Evolutionary conservation across 2,113 vertebrate species (phyloP).

Genomic region (Seriola dumerili): DNA sequence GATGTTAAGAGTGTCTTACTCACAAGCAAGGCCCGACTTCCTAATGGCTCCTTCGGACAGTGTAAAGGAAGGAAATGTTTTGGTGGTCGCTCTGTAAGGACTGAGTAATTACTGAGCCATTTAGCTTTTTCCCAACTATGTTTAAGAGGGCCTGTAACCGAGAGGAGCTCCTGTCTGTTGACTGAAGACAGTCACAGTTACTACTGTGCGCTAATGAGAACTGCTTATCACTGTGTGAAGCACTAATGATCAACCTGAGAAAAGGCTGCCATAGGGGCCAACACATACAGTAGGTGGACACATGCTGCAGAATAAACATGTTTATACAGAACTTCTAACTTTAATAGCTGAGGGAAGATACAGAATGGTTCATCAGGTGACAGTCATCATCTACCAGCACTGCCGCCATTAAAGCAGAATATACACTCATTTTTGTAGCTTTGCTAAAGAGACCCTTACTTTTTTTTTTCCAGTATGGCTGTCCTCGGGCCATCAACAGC

Average conservation of each 20-base stretch:
- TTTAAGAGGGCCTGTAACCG: background rate
- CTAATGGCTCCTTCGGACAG: slow-evolving; percentile 88
- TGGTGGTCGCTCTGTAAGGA: background rate
- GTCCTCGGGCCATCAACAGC: too few relatives aligned
- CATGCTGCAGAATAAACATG: background rate
- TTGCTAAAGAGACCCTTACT: too few relatives aligned
- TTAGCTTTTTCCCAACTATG: background rate
- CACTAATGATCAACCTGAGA: too few relatives aligned
- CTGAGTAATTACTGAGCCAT: background rate
- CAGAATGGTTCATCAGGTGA: too few relatives aligned
- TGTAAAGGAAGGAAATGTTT: background rate
- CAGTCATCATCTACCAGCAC: too few relatives aligned
- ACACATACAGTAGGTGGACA: too few relatives aligned
- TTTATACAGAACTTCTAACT: background rate
- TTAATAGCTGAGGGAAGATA: background rate
- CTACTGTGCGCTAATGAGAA: background rate
- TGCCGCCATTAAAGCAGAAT: too few relatives aligned
- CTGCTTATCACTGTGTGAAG: too few relatives aligned
- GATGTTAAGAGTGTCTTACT: slow-evolving; percentile 80
- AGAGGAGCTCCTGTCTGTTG: background rate
- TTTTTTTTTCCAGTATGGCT: too few relatives aligned
- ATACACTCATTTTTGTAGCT: too few relatives aligned
- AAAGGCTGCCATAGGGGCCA: background rate
- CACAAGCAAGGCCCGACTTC: slow-evolving; percentile 90
- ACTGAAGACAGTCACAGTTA: background rate